Base-by-base conservation (phyloP, 2,113 vertebrate genomes). In the Forbesichthys agassizii region DNA sequence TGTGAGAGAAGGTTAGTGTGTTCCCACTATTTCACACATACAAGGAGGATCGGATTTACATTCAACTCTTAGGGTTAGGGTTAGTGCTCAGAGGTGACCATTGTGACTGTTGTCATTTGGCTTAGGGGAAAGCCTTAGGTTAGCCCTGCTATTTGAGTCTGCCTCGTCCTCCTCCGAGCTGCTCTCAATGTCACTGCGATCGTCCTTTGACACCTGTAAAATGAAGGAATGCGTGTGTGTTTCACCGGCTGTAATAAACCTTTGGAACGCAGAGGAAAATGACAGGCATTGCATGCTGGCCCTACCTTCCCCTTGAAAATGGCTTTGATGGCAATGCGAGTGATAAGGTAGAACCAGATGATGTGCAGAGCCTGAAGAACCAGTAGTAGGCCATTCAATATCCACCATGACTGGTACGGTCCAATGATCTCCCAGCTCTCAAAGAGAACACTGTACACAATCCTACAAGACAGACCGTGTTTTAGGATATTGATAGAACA, bases 341-440 rank as follows among this genome's bases (percentile, higher is more conserved):
- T 14, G 49, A 98, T 96, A 86, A 95, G 93, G 89, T 95, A 98
- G 74, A 96, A 97, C 96, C 96, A 98, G 90, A 96, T 92, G 75
- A 95, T 2, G 53, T 98, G 95, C 60, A 98, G 88, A 62, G 87
- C 10, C 93, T 97, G 95, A 65, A 98, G 59, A 63, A 92, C 77
- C 81, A 96, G 59, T 77, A 98, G 90, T 56, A 98, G 84, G 33
- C 94, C 92, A 3, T 97, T 98, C 73, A 98, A 93, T 2, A 98
- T 66, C 95, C 96, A 97, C 96, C 96, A 98, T 8, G 95, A 94
- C 13, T 87, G 91, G 73, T 96, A 98, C 0, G 96, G 95, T 3
- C 96, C 96, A 0, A 94, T 79, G 1, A 98, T 63, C 80, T 96
- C 95, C 96, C 96, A 98, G 86, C 96, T 98, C 82, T 98, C 96